These are phyloP conservation scores for Volucella inanis DNA, from an alignment of 2,888 invertebrate species.

Conservation along the genomic window DNA sequence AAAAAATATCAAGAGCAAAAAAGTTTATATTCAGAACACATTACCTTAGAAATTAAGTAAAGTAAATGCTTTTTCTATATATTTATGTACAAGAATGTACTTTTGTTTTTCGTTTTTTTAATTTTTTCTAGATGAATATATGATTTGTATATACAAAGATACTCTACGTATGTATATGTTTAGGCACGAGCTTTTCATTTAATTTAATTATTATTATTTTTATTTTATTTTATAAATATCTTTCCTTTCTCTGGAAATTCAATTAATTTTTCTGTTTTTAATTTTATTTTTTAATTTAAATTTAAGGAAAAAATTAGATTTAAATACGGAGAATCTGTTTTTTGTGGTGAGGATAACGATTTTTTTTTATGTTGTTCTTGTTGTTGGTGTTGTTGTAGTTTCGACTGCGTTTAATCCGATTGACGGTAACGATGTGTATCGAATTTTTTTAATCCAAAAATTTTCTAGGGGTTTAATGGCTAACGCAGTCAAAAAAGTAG, in stretches of 20 bases:
- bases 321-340: conserved; percentile 7
- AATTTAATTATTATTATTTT: too few relatives aligned
- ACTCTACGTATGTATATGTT: conserved; percentile 56
- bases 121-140: conserved; percentile 46
- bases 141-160: conserved; percentile 51
- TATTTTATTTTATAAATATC: conserved; percentile 17
- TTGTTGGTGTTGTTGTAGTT: conserved; percentile 6
- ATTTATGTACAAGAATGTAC: background rate
- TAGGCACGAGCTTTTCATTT: conserved; percentile 64
- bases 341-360: conserved; percentile 29
- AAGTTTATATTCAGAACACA: conserved; percentile 54
- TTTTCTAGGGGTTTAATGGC: conserved; percentile 48
- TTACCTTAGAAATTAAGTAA: conserved; percentile 28
- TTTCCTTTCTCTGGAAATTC: conserved; percentile 42
- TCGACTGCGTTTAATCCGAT: conserved; percentile 76
- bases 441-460: conserved; percentile 45
- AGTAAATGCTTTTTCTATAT: conserved; percentile 50
- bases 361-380: conserved; percentile 42
- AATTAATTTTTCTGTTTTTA: conserved; percentile 46
- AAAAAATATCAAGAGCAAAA: conserved; percentile 48
- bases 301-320: conserved; percentile 53
- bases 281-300: conserved; percentile 69
- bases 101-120: conserved; percentile 2
- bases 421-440: conserved; percentile 69
- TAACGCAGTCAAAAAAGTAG: conserved; percentile 43